Evolutionary conservation across 1,140 invertebrate genomes (phyloP).

Genomic region (Drosophila auraria): DNA sequence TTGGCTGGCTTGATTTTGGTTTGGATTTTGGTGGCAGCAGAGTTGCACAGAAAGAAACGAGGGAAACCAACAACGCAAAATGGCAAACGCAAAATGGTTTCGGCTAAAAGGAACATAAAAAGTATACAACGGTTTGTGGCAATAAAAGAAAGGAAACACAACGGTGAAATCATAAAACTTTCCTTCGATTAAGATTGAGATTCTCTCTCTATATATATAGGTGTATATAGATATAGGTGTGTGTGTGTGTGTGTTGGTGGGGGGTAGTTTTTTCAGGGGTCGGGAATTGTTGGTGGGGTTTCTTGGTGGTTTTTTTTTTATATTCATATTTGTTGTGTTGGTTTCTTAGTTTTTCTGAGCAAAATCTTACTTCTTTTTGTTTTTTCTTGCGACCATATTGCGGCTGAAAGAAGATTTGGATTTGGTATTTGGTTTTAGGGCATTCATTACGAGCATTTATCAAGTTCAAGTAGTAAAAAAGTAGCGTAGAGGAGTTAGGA

Average conservation of each 20-base stretch:
- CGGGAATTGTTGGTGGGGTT: slow-evolving; percentile 26
- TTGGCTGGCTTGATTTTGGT: slow-evolving; percentile 45
- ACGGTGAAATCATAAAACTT: slow-evolving; percentile 49
- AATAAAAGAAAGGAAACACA: slow-evolving; percentile 49
- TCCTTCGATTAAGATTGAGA: slow-evolving; percentile 40
- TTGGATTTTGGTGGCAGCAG: slow-evolving; percentile 11
- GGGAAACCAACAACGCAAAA: slow-evolving; percentile 19
- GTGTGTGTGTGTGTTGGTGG: slow-evolving; percentile 17
- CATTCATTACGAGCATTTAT: slow-evolving; percentile 46
- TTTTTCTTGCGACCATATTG: slow-evolving; percentile 96
- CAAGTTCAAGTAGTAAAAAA: slow-evolving; percentile 52
- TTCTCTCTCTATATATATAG: slow-evolving; percentile 20
- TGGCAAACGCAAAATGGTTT: slow-evolving; percentile 38
- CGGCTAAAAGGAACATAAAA: slow-evolving; percentile 27
- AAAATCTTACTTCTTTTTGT: slow-evolving; percentile 97
- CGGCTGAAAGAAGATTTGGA: slow-evolving; percentile 85
- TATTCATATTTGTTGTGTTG: slow-evolving; percentile 40
- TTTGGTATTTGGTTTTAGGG: slow-evolving; percentile 71
- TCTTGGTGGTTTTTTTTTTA: slow-evolving; percentile 16
- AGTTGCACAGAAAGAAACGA: slow-evolving; percentile 31
- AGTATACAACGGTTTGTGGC: slow-evolving; percentile 42
- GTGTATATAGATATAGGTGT: slow-evolving; percentile 23
- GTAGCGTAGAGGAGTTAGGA: slow-evolving; percentile 30
- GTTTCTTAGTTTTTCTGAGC: slow-evolving; percentile 54
- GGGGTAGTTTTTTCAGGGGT: slow-evolving; percentile 6